Base-by-base conservation (phyloP, 2,888 invertebrate species). In the Neocrepidodera transversa region DNA sequence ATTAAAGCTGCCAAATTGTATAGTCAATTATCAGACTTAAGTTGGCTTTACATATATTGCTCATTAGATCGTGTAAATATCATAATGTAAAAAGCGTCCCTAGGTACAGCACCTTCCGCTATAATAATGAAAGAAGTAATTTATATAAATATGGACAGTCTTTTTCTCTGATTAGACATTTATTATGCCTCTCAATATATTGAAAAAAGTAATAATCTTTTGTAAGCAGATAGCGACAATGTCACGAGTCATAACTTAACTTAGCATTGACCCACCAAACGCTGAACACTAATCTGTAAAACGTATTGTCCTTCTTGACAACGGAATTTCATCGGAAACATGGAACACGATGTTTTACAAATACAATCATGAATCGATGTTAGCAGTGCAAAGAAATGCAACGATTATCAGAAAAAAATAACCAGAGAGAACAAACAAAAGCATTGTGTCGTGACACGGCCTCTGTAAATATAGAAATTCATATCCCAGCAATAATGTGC, bases 401-500 rank as follows among this genome's bases (percentile, higher is more conserved):
- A 28, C 45, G 48, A 55, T 36, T 48, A 47, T 18, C 40, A 23
- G 13, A 6, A 30, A 47, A 50, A 42, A 57, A 43, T 52, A 62
- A 51, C 16, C 50, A 56, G 26, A 42, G 40, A 52, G 47, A 59
- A 64, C 56, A 59, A 49, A 49, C 56, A 40, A 16, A 42, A 49
- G 48, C 61, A 53, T 48, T 35, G 48, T 60, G 62, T 65, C 65
- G 65, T 65, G 62, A 65, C 64, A 52, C 17, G 49, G 55, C 57
- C 58, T 64, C 62, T 62, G 67, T 65, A 68, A 69, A 69, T 68
- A 69, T 68, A 68, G 69, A 68, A 66, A 68, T 67, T 66, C 68
- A 67, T 68, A 66, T 68, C 64, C n/a, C 67, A 59, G 45, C 61
- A 67, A 66, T 66, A 66, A 58, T 63, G 61, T 66, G 66, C 68